Evolutionary conservation across 2,113 vertebrate genomes (phyloP).

Genomic region (Phyllostomus discolor): DNA sequence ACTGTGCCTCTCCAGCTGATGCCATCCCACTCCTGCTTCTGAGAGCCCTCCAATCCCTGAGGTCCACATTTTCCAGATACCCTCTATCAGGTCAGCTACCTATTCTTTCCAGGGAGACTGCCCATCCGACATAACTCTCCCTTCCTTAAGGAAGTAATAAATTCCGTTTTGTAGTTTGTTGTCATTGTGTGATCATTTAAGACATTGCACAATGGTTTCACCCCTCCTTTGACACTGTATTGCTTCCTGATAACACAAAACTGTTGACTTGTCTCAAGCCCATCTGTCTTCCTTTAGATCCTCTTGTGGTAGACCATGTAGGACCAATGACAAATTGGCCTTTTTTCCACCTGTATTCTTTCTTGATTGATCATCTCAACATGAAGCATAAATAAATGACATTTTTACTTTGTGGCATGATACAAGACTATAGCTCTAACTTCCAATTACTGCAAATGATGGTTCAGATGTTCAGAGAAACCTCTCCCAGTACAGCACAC

Average conservation of each 20-base stretch:
- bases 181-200: neutral
- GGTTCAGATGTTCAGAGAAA: neutral
- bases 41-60: no score
- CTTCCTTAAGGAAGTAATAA: neutral
- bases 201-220: neutral
- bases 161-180: neutral
- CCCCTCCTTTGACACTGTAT: neutral
- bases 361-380: neutral
- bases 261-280: neutral
- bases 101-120: neutral
- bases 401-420: neutral
- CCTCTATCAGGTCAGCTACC: neutral
- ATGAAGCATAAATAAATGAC: neutral
- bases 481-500: neutral
- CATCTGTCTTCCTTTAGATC: neutral
- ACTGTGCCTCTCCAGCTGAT: accelerated
- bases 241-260: neutral
- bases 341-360: neutral
- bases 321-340: neutral
- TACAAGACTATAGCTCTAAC: neutral
- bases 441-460: neutral
- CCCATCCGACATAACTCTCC: neutral
- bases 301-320: neutral
- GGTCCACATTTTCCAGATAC: neutral
- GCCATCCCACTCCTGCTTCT: neutral